These are phyloP conservation scores for Psephotus haematonotus DNA, from an alignment of 2,113 vertebrate species.

Conservation along the genomic window DNA sequence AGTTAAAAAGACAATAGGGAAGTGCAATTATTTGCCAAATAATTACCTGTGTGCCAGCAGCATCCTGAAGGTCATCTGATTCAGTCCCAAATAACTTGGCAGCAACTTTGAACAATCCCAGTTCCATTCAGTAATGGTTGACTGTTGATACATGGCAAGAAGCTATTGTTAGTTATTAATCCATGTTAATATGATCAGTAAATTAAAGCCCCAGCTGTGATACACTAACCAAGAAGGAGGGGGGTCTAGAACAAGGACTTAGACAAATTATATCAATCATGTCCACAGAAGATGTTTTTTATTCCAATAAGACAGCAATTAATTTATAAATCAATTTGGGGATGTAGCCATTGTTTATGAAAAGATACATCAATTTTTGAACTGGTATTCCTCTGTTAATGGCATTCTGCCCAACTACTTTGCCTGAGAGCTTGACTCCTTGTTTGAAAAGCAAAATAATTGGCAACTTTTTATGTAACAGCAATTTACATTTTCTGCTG, in stretches of 20 bases:
- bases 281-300: slow-evolving; percentile 87
- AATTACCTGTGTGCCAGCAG: slow-evolving; percentile 92
- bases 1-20: background rate
- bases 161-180: slow-evolving; percentile 93
- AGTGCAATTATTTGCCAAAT: background rate
- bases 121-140: slow-evolving; percentile 82
- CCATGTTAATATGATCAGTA: slow-evolving; percentile 92
- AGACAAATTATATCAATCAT: slow-evolving; percentile 88
- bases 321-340: slow-evolving; percentile 94
- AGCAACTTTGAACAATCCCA: slow-evolving; percentile 92
- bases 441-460: slow-evolving; percentile 69
- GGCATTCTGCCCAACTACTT: slow-evolving; percentile 74
- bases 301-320: slow-evolving; percentile 92
- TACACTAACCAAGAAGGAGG: slow-evolving; percentile 87
- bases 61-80: slow-evolving; percentile 87
- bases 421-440: slow-evolving; percentile 58
- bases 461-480: slow-evolving; percentile 17
- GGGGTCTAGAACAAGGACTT: slow-evolving; percentile 80
- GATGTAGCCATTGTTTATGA: slow-evolving; percentile 92
- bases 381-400: slow-evolving; percentile 84
- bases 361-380: slow-evolving; percentile 90
- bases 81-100: slow-evolving; percentile 82
- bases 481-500: slow-evolving; percentile 27
- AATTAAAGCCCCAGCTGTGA: slow-evolving; percentile 91
- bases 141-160: slow-evolving; percentile 92